Evolutionary conservation across 1,140 invertebrate species (phyloP).

Genomic region (Leptonema lineaticorne): DNA sequence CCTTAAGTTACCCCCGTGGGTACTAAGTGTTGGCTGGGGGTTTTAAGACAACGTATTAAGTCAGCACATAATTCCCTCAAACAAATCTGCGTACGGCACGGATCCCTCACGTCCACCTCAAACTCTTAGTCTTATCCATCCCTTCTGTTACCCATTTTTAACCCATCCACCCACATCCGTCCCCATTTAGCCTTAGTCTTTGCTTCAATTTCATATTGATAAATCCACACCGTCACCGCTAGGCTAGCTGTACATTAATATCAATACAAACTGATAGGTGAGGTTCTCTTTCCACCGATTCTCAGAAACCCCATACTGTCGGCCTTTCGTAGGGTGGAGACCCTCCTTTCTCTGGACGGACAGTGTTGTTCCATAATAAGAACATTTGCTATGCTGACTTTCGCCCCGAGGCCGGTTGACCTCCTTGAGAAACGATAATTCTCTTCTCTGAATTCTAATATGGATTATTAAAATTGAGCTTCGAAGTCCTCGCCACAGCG

Average conservation of each 20-base stretch:
- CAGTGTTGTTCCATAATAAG: background rate
- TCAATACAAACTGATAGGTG: constrained; percentile 27
- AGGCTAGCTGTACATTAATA: constrained; percentile 21
- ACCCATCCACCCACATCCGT: background rate
- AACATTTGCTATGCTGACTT: background rate
- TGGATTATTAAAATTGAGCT: no score
- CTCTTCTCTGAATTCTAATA: no score
- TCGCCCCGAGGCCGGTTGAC: background rate
- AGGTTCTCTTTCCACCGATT: background rate
- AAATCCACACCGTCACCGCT: constrained; percentile 26
- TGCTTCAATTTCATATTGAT: constrained; percentile 30
- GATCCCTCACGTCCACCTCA: constrained; percentile 26
- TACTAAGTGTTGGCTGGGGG: constrained; percentile 7
- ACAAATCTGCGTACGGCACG: constrained; percentile 25
- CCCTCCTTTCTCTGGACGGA: background rate
- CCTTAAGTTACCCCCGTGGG: background rate
- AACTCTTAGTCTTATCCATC: background rate
- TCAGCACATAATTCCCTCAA: constrained; percentile 26
- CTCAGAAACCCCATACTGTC: background rate
- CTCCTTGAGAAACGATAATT: no score
- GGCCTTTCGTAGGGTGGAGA: no score
- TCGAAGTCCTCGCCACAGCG: no score
- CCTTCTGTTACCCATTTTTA: constrained; percentile 1
- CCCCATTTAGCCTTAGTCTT: constrained; percentile 14
- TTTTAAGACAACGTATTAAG: constrained; percentile 30